Evolutionary conservation across 2,888 invertebrate genomes (phyloP), one percentile per base, ranked within the genome.

Genomic region (Trachelus stipa): DNA sequence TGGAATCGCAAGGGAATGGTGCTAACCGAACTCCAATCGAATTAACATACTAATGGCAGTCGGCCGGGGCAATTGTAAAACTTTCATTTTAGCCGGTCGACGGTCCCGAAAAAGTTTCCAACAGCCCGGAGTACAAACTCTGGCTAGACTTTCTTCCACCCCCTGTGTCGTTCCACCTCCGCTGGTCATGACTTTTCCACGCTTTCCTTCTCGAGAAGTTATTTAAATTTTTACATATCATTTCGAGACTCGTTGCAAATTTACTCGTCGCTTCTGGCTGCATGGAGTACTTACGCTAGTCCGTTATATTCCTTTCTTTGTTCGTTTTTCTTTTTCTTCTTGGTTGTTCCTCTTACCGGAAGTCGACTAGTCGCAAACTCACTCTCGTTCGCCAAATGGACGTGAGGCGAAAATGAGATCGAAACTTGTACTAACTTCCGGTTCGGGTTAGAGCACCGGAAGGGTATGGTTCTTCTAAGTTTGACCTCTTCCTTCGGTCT

Each of bases 11-110:
- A 74, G 77, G 77, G 80, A 79, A 75, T 78, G 35, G 74, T 74
- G 81, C 80, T 85, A 83, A 84, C 83, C 80, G 79, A 82, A 82
- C 82, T 82, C 73, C 81, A 79, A 84, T 83, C 79, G 83, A 83
- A 85, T 86, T 87, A 85, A 86, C 85, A 85, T 86, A 84, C 81
- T 84, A 82, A 86, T 80, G 80, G 81, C 75, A 74, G 76, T 75
- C 78, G 81, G 79, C 77, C 74, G 71, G 76, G 78, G 79, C 85
- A 83, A 85, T 85, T 81, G 82, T 71, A 78, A 84, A 85, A 85
- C 85, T 86, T 86, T 80, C 81, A 77, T 84, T 84, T 81, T 78
- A 77, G 77, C 74, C 77, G 69, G 81, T 77, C 81, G 80, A 81
- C 83, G 80, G 79, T 78, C 76, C 71, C 37, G 81, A 79, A 79